Conservation (phyloP, 2,888 invertebrate genomes). For the Callyntrura guangdongensis region DNA sequence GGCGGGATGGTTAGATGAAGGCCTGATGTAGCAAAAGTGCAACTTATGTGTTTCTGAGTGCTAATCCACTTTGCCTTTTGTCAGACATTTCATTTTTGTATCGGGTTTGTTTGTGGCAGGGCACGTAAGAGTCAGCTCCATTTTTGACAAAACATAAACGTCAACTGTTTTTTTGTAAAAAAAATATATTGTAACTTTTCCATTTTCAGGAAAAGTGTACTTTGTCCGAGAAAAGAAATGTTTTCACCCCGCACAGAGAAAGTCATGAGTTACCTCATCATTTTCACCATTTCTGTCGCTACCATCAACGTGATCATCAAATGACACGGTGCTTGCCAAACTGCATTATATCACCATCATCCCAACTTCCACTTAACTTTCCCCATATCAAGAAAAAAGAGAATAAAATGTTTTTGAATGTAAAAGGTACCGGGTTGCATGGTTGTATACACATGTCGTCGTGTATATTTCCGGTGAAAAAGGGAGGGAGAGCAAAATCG, state of each 20-base stretch:
- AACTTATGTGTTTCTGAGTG: too few species aligned
- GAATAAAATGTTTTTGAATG: neutral
- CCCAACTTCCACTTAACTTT: neutral
- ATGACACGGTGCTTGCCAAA: constrained; percentile 13
- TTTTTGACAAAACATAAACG: neutral
- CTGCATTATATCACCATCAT: neutral
- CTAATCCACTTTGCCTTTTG: neutral
- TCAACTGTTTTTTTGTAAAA: neutral
- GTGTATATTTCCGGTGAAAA: neutral
- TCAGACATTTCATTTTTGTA: neutral
- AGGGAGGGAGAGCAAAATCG: neutral
- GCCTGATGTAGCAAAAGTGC: too few species aligned
- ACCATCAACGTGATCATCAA: neutral
- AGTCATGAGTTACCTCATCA: constrained; percentile 8
- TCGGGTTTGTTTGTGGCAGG: neutral
- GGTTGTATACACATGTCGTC: too few species aligned
- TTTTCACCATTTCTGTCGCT: neutral
- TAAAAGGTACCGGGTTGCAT: neutral
- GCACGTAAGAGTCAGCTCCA: neutral
- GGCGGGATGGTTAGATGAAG: too few species aligned
- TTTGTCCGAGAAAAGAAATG: neutral
- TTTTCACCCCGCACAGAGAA: neutral
- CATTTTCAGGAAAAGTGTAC: neutral
- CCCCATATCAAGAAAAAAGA: neutral
- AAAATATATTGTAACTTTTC: neutral